phyloP scores from a whole-genome alignment of 2,113 vertebrate species.

The Myanophis thanlyinensis region DNA sequence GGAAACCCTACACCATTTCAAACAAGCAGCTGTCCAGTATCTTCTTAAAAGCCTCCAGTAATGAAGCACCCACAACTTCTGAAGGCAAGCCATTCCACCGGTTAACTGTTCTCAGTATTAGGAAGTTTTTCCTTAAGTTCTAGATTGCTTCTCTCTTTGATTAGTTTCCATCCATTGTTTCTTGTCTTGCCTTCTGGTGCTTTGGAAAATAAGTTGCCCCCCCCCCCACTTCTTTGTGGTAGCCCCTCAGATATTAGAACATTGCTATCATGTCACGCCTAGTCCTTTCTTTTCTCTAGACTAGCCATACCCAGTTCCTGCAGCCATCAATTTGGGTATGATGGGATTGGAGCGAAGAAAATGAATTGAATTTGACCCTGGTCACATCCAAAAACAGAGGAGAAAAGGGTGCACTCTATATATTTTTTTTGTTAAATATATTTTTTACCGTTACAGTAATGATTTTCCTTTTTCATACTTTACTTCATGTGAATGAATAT shows the following conservation, averaged over 20 bases:
- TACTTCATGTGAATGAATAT: constrained; percentile 2
- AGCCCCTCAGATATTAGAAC: too few relatives aligned
- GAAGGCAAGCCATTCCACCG: background rate
- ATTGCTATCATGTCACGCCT: too few relatives aligned
- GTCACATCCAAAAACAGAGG: background rate
- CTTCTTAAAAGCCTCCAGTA: background rate
- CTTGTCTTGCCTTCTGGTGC: too few relatives aligned
- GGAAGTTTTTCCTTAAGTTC: too few relatives aligned
- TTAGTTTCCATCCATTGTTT: too few relatives aligned
- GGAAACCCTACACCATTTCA: too few relatives aligned
- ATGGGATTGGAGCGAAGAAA: background rate
- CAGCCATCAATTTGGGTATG: background rate
- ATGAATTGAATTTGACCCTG: background rate
- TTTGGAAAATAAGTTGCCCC: too few relatives aligned
- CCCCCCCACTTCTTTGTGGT: too few relatives aligned
- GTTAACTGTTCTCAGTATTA: too few relatives aligned
- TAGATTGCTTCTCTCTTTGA: too few relatives aligned
- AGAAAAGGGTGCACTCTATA: background rate
- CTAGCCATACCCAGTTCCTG: background rate
- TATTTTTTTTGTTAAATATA: background rate
- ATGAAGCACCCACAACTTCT: background rate
- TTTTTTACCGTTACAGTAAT: background rate
- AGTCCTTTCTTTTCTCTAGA: too few relatives aligned
- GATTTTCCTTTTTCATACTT: constrained; percentile 16
- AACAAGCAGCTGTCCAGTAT: background rate